A percentile compares a stretch with the other conserved stretches of the same genome.
Conservation (phyloP, 2,113 vertebrate genomes). For the Salvelinus namaycush region DNA sequence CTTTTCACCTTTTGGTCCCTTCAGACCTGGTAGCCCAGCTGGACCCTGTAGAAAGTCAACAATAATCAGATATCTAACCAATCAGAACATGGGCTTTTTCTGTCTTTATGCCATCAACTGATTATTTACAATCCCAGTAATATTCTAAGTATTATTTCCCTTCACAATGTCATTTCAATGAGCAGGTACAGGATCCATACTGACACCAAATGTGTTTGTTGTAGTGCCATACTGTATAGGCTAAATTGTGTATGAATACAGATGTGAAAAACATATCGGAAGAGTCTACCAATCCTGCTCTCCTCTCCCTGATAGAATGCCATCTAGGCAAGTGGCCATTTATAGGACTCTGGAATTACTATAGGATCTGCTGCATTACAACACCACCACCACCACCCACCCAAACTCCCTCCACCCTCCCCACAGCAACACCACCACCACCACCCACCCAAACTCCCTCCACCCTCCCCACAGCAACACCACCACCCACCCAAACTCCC, state of each 20-base stretch:
- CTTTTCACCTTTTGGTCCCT: slow-evolving; percentile 93
- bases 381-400: too few relatives aligned
- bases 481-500: neutral
- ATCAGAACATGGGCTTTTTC: neutral
- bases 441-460: too few relatives aligned
- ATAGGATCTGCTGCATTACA: neutral
- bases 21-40: slow-evolving; percentile 86
- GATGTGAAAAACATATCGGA: neutral
- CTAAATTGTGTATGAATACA: neutral
- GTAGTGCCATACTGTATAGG: slow-evolving; percentile 7
- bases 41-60: slow-evolving; percentile 79
- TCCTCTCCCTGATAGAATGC: neutral
- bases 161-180: slow-evolving; percentile 55
- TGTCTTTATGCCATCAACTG: neutral
- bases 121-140: neutral
- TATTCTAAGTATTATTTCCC: slow-evolving; percentile 21
- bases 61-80: neutral
- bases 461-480: too few relatives aligned
- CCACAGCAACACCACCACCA: too few relatives aligned
- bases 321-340: neutral
- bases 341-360: neutral
- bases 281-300: too few relatives aligned
- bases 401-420: neutral
- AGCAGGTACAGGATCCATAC: slow-evolving; percentile 54
- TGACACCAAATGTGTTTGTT: slow-evolving; percentile 45